Evolutionary conservation across 2,797 vertebrate species (phyloP).

Genomic region (Aphelocoma californica): DNA sequence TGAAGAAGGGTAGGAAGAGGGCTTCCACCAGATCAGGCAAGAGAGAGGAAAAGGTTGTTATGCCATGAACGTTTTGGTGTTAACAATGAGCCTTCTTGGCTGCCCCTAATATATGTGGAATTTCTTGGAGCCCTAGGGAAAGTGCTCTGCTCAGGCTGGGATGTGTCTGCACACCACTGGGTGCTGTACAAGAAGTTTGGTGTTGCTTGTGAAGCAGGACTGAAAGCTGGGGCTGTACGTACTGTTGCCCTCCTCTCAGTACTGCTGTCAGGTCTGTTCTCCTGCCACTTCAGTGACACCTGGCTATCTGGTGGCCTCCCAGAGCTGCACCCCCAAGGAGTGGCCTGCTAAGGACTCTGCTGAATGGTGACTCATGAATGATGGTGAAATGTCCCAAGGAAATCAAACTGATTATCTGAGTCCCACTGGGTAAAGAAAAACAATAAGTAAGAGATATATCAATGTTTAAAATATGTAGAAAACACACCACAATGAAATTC

Average conservation of each 20-base stretch:
- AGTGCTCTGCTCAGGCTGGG: not conserved
- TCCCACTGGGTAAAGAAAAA: not conserved
- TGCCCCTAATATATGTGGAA: not conserved
- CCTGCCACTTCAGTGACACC: not conserved
- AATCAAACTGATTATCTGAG: not conserved
- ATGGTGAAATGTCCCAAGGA: not conserved
- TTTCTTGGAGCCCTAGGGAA: not conserved
- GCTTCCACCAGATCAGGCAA: not conserved
- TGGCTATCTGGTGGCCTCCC: not conserved
- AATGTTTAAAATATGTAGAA: conserved; percentile 23
- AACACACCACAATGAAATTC: not conserved
- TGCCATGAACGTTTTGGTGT: not conserved
- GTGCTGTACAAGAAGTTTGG: not conserved
- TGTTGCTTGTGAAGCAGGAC: not conserved
- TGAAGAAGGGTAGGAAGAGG: not conserved
- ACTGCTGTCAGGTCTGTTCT: not conserved
- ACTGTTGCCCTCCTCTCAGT: not conserved
- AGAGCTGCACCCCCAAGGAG: not conserved
- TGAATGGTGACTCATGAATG: not conserved
- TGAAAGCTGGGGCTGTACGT: not conserved
- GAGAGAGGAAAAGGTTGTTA: not conserved
- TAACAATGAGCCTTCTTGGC: not conserved
- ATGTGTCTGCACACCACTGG: not conserved
- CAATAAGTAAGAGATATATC: not conserved
- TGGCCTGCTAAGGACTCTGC: not conserved